Evolutionary conservation across 2,888 invertebrate species (phyloP), one percentile per base, ranked within the genome.

Genomic region (Megalurothrips usitatus): DNA sequence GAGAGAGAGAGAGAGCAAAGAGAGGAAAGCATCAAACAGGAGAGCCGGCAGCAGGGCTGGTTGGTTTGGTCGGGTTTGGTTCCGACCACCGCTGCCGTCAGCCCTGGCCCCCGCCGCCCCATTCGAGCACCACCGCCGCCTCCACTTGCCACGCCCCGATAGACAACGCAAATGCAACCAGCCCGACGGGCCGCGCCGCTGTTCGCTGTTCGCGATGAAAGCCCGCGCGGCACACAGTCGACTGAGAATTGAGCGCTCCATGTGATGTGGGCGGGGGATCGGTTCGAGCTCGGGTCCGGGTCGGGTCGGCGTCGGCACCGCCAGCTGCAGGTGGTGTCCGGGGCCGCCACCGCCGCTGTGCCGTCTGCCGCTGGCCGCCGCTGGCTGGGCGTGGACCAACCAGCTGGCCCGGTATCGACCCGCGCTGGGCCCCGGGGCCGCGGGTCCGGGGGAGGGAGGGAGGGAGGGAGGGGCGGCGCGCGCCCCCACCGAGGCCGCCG

Each of bases 311-410:
- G 2, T 43, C 34, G 10, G 49, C 49, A 52, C 19, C 52, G 52
- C 52, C 52, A 52, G 52, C 58, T 58, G 58, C 58, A 58, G 58
- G 58, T 58, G 58, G 58, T 58, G 58, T 17, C 17, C 14, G 58
- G 52, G 52, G 14, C 12, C 19, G 52, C 52, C 52, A 19, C 49
- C n/a, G n/a, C n/a, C n/a, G n/a, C n/a, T n/a, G n/a, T n/a, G n/a
- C n/a, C n/a, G 49, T 12, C 49, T 12, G 49, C 9, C 10, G 52
- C 52, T 6, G 19, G 58, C 0, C 14, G 58, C 14, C 58, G 58
- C 58, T 58, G 58, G 58, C 58, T 58, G 58, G 58, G 14, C 58
- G 58, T 58, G 58, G 58, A 58, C 58, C 58, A 58, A 19, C 58
- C 58, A 58, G 58, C 58, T 58, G 58, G 58, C 14, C 34, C 6